Evolutionary conservation across 2,888 invertebrate species (phyloP).

Genomic region (Acleris literana): DNA sequence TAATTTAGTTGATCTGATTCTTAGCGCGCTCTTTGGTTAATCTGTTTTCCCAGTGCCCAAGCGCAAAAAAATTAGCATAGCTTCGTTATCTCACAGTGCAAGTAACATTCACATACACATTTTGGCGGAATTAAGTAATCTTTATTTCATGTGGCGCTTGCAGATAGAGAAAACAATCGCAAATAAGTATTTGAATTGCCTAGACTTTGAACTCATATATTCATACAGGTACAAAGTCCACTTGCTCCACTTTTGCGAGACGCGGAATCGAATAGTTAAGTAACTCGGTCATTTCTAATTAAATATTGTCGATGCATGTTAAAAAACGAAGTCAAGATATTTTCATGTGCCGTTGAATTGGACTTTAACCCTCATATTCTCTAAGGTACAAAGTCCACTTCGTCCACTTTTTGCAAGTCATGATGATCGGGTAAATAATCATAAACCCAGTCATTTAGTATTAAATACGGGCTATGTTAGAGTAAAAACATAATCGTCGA

Average conservation of each 20-base stretch:
- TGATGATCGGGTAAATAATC: slow-evolving; percentile 17
- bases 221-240: slow-evolving; percentile 20
- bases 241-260: slow-evolving; percentile 17
- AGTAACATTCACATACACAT: too few species aligned
- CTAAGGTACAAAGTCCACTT: slow-evolving; percentile 21
- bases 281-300: slow-evolving; percentile 20
- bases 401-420: slow-evolving; percentile 22
- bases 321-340: background rate
- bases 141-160: background rate
- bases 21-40: too few species aligned
- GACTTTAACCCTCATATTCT: slow-evolving; percentile 17
- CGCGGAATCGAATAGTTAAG: slow-evolving; percentile 8
- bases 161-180: background rate
- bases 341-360: slow-evolving; percentile 1
- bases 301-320: slow-evolving; percentile 18
- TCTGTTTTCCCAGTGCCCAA: too few species aligned
- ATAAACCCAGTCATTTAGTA: slow-evolving; percentile 24
- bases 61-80: too few species aligned
- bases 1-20: too few species aligned
- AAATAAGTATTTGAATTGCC: background rate
- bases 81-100: too few species aligned
- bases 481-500: slow-evolving; percentile 18
- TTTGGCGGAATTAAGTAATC: background rate
- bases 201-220: slow-evolving; percentile 20
- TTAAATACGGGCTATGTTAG: slow-evolving; percentile 19